Percentiles rank a stretch among this genome's conserved stretches.
phyloP scores from a whole-genome alignment of 1,140 invertebrate species.

The Conopomorpha cramerella region DNA sequence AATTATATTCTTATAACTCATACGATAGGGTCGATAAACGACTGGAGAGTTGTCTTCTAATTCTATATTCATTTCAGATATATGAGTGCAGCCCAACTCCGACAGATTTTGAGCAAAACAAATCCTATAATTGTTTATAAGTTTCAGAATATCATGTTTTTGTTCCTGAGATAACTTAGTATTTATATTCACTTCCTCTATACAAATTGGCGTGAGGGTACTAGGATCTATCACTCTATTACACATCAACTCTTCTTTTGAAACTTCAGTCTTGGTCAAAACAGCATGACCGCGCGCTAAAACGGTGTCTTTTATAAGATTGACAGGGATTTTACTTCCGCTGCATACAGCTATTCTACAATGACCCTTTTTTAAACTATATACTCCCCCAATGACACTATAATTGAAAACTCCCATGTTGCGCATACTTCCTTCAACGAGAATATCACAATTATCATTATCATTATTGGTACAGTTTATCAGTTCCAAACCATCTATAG shows the following conservation, averaged over 20 bases:
- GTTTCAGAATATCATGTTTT: neutral
- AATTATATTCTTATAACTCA: neutral
- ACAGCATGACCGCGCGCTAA: neutral
- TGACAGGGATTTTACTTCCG: no score
- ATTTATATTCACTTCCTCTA: neutral
- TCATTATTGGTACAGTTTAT: neutral
- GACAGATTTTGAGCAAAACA: neutral
- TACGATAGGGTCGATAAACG: neutral
- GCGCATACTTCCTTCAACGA: no score
- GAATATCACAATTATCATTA: no score
- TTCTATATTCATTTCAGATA: neutral
- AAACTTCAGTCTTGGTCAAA: neutral
- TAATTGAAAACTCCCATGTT: no score
- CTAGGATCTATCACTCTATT: neutral
- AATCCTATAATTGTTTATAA: neutral
- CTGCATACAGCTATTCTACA: no score
- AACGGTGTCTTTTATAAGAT: neutral
- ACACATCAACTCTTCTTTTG: neutral
- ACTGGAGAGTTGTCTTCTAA: neutral
- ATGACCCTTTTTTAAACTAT: no score
- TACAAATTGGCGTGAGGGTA: neutral
- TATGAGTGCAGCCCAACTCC: neutral
- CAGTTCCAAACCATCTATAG: neutral
- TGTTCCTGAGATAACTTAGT: neutral
- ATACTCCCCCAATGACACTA: no score